Base-by-base conservation (phyloP, 2,797 vertebrate species). In the Zalophus californianus region DNA sequence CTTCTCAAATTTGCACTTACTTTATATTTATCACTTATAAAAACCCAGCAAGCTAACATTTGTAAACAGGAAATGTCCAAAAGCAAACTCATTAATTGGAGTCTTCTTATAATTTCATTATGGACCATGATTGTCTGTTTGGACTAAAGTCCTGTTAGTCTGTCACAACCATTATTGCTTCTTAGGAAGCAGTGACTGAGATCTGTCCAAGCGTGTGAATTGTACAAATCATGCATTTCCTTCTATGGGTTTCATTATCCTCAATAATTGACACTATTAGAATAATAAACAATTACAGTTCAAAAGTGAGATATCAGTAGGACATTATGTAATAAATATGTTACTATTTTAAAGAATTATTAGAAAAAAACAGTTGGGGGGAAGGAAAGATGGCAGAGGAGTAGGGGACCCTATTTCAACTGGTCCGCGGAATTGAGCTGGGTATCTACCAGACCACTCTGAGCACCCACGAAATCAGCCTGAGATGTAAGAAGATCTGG, bases 61-160 rank as follows among this genome's bases (percentile, higher is more conserved):
- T 89, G 56, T 80, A 94, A 93, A 93, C 32, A 64, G 29, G 16
- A 95, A 90, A 89, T 7, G 62, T 68, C 35, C n/a, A 79, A 86
- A 41, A 82, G 18, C 21, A 64, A 97, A 86, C 29, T 77, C 79
- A 92, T 84, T 73, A 94, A 50, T 56, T 93, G 60, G 18, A 91
- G 23, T 68, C 27, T 85, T 94, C 88, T 90, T 62, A 83, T 52
- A 95, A 32, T 93, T 96, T n/a, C 70, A 79, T 91, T 85, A 87
- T 8, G 66, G 38, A 91, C 41, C 35, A 64, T 77, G 38, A 72
- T 75, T 93, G 82, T 95, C 56, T 91, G 73, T 92, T 94, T 92
- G 80, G 11, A 90, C 18, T 44, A 44, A 83, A 88, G 73, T 23
- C 32, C 29, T 78, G 73, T 73, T 88, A 87, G 72, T 85, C 92